Base-by-base conservation (phyloP, 92 coral and sea anemone species). In the Phymanthus crucifer region DNA sequence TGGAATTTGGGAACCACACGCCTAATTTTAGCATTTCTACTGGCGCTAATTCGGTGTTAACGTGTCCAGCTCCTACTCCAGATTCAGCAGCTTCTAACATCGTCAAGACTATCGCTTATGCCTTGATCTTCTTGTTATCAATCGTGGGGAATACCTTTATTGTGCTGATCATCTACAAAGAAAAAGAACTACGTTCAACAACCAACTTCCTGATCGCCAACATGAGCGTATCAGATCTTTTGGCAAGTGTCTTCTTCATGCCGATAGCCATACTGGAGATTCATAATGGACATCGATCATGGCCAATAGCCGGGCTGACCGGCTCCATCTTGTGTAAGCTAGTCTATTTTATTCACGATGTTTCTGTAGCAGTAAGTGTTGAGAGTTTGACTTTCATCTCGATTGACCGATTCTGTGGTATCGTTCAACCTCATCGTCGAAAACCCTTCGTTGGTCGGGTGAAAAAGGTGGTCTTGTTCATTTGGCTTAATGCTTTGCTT, bases 141-240 rank as follows among this genome's bases (percentile, higher is more conserved):
- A 77, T 83, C 24, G 34, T 77, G 19, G 87, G 87, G 27, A 83
- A 83, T 38, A 70, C 83, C 21, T 43, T 76, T 37, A 77, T 83
- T 34, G 57, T 77, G 12, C n/a, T 72, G 21, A 77, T 76, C 14
- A 68, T 76, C 21, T 58, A 56, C 54, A 77, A 40, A 57, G 82
- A 40, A 58, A 85, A 65, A 47, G 84, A 71, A 24, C 56, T 85
- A 74, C 24, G 85, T n/a, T 78, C 85, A 17, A 85, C 89, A 10
- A 80, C 84, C 1, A 85, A 85, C 67, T 73, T 52, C 36, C 89
- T 85, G 48, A 80, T 85, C 24, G 85, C 85, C 21, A 85, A 85
- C 70, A 80, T 80, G 89, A 83, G 84, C 24, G 77, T 77, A 13
- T 85, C 89, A 10, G 89, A 85, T 47, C 40, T 85, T 1, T 12